A percentile compares a stretch with the other conserved stretches of the same genome.
Conservation (phyloP, 2,888 invertebrate species). For the Morpho helenor region DNA sequence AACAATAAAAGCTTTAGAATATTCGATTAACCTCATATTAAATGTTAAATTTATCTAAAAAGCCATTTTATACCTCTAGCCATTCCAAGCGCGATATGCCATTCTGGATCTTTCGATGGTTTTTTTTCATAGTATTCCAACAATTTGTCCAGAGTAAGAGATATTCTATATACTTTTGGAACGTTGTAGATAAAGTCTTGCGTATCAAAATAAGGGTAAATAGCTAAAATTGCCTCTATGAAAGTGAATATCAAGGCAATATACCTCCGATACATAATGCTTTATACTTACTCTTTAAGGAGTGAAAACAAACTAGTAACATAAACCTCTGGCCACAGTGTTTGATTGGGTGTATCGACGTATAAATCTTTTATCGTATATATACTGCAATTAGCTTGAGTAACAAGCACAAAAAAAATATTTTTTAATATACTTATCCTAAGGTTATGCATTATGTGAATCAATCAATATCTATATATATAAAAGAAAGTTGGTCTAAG, state of each 20-base stretch:
- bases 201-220: constrained; percentile 72
- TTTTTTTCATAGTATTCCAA: constrained; percentile 66
- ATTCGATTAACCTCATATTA: too few relatives aligned
- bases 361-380: constrained; percentile 18
- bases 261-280: constrained; percentile 54
- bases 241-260: constrained; percentile 43
- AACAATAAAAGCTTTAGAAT: too few relatives aligned
- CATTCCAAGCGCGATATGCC: constrained; percentile 60
- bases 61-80: constrained; percentile 53
- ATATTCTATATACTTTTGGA: constrained; percentile 69
- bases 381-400: constrained; percentile 21
- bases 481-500: too few relatives aligned
- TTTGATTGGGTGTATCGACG: constrained; percentile 48
- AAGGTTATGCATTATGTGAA: too few relatives aligned
- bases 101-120: constrained; percentile 71
- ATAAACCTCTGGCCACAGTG: constrained; percentile 43
- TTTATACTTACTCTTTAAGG: constrained; percentile 38
- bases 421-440: too few relatives aligned
- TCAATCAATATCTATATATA: too few relatives aligned
- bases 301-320: constrained; percentile 39
- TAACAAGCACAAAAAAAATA: not conserved
- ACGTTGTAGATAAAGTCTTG: constrained; percentile 73
- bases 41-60: not conserved
- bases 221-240: constrained; percentile 36
- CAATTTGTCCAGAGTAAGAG: constrained; percentile 62